Percentiles rank a stretch among this genome's conserved stretches.
phyloP scores from a whole-genome alignment of 1,140 invertebrate species.

The Zaprionus taronus region DNA sequence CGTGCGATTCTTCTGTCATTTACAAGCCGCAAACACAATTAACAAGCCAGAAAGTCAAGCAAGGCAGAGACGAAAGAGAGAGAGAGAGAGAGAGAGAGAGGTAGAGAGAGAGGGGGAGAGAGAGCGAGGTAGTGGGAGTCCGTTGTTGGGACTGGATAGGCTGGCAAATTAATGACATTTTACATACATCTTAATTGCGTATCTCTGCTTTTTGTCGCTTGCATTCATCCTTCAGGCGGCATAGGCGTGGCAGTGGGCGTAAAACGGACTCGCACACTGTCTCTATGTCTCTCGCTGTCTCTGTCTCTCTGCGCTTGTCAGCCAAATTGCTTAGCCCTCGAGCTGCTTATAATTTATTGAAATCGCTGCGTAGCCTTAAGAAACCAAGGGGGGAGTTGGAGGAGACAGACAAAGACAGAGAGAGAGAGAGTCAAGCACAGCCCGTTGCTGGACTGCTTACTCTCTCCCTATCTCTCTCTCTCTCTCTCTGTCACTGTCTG shows the following conservation, averaged over 20 bases:
- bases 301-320: slow-evolving; percentile 39
- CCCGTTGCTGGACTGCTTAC: neutral
- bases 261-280: neutral
- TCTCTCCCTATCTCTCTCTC: neutral
- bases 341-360: slow-evolving; percentile 79
- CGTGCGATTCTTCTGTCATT: neutral
- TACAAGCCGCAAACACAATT: slow-evolving; percentile 19
- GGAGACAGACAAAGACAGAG: no score
- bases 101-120: neutral
- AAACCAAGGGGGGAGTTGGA: neutral
- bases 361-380: slow-evolving; percentile 40
- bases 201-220: slow-evolving; percentile 43
- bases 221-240: slow-evolving; percentile 29
- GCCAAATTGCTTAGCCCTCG: slow-evolving; percentile 66
- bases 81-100: neutral
- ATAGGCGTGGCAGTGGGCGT: slow-evolving; percentile 3
- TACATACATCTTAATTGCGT: slow-evolving; percentile 52
- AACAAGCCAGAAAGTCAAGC: neutral
- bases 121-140: neutral
- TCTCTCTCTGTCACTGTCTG: neutral
- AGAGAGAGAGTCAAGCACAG: neutral
- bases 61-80: neutral
- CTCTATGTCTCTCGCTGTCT: neutral
- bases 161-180: slow-evolving; percentile 55
- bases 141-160: neutral